These are phyloP conservation scores for Pseudochirops corinnae DNA, from an alignment of 2,797 vertebrate genomes.

Conservation along the genomic window DNA sequence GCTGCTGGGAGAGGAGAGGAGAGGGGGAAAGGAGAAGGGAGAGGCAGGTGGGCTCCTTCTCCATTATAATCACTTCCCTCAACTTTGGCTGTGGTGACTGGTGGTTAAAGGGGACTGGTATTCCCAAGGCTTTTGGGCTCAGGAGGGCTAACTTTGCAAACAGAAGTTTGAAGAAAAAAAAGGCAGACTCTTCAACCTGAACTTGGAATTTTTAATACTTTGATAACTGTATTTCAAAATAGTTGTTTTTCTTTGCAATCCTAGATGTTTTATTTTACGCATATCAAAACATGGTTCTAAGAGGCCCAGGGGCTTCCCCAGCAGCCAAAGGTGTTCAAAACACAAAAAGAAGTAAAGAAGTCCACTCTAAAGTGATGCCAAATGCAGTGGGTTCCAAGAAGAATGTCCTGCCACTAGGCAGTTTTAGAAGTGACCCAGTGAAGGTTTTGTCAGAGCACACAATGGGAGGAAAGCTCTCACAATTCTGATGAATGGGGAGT, in stretches of 20 bases:
- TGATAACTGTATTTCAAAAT: not conserved
- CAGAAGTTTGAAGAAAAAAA: not conserved
- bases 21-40: too few species aligned
- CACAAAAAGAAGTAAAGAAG: not conserved
- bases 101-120: not conserved
- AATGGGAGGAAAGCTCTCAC: not conserved
- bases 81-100: not conserved
- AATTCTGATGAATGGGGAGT: not conserved
- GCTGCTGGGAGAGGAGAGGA: too few species aligned
- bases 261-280: not conserved
- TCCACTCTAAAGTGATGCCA: not conserved
- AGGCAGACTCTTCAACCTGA: not conserved
- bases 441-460: slow-evolving; percentile 1
- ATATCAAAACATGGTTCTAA: not conserved
- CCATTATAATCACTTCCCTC: not conserved
- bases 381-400: not conserved
- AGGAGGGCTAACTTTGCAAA: not conserved
- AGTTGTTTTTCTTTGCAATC: not conserved
- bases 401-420: not conserved
- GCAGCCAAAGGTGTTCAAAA: not conserved
- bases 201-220: not conserved
- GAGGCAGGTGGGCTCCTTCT: not conserved
- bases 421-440: not conserved
- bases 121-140: not conserved
- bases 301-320: not conserved